Evolutionary conservation across 2,797 vertebrate genomes (phyloP).

Genomic region (Bradypus variegatus): DNA sequence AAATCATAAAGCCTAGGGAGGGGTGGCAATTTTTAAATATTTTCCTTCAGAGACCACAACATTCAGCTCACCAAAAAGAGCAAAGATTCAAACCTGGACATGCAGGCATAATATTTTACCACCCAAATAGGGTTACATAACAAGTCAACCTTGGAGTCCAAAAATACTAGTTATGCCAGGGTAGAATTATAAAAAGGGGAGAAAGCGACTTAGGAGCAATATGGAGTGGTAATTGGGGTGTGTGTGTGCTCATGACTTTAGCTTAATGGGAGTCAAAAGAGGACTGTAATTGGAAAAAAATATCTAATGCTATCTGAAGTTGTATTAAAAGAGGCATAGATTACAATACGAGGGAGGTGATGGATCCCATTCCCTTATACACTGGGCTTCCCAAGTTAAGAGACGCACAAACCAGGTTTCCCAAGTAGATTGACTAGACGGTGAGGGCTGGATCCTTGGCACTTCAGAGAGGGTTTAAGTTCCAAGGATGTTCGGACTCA

Average conservation of each 20-base stretch:
- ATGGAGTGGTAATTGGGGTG: too few relatives aligned
- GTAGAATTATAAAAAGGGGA: not conserved
- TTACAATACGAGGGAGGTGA: not conserved
- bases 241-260: not conserved
- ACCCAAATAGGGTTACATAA: not conserved
- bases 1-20: not conserved
- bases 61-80: not conserved
- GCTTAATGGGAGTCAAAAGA: not conserved
- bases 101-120: not conserved
- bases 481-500: not conserved
- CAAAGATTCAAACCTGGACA: not conserved
- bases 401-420: not conserved
- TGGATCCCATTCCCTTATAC: not conserved
- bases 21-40: not conserved
- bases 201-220: not conserved
- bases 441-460: not conserved
- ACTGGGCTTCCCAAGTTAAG: not conserved
- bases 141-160: not conserved
- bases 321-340: not conserved
- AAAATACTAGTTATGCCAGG: not conserved
- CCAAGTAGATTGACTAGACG: not conserved
- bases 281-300: not conserved
- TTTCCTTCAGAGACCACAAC: not conserved
- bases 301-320: not conserved
- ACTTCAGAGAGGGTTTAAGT: not conserved